These are phyloP conservation scores for Julus scandinavius DNA, from an alignment of 2,888 invertebrate species.

Conservation along the genomic window DNA sequence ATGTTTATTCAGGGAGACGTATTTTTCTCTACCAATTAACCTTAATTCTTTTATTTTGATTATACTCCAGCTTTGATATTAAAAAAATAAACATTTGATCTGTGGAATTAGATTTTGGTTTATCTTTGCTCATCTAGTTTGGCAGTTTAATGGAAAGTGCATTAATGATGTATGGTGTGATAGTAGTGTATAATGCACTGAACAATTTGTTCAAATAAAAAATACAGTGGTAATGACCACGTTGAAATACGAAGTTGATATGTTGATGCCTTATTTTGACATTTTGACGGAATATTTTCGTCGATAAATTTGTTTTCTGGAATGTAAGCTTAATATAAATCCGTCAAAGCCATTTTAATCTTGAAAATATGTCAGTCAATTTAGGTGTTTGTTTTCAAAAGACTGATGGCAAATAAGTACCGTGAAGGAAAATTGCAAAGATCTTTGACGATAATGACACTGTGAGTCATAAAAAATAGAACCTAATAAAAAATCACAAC, in stretches of 20 bases:
- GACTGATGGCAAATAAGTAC: too few relatives aligned
- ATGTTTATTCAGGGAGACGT: not conserved
- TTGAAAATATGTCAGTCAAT: not conserved
- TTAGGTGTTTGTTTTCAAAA: too few relatives aligned
- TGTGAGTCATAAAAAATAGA: too few relatives aligned
- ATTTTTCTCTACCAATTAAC: not conserved
- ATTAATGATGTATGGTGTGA: not conserved
- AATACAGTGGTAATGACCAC: not conserved
- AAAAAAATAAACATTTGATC: not conserved
- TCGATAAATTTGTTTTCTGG: not conserved
- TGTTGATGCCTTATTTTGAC: not conserved
- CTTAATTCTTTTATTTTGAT: not conserved
- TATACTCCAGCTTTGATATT: constrained; percentile 1
- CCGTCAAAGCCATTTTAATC: not conserved
- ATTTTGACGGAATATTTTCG: not conserved
- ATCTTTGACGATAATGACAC: too few relatives aligned
- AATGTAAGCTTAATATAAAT: not conserved
- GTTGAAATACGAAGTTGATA: not conserved
- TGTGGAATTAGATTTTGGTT: not conserved
- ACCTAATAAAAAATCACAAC: too few relatives aligned
- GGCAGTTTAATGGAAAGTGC: constrained; percentile 39
- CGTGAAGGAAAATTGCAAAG: too few relatives aligned
- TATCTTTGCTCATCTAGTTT: not conserved
- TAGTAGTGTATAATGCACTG: not conserved
- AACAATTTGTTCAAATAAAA: not conserved